phyloP scores from a whole-genome alignment of 2,888 invertebrate species.

The Cynaeus angustus region DNA sequence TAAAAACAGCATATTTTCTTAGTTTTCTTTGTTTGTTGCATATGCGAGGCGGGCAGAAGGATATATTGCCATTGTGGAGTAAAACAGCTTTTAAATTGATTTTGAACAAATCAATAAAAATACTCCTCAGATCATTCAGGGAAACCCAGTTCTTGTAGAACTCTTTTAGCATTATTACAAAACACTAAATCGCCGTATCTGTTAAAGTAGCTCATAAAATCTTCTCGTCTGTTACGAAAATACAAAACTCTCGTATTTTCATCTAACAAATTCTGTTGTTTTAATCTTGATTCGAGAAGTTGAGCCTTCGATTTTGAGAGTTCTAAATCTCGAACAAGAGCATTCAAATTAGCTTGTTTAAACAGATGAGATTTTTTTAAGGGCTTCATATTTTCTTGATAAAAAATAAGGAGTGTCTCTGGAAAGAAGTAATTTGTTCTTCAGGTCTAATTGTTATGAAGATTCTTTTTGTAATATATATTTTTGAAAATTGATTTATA shows the following conservation, averaged over 20 bases:
- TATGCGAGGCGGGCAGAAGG: slow-evolving; percentile 39
- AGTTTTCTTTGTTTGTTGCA: slow-evolving; percentile 28
- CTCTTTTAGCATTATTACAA: slow-evolving; percentile 9
- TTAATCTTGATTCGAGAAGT: slow-evolving; percentile 49
- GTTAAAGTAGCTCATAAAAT: slow-evolving; percentile 9
- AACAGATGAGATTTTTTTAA: neutral
- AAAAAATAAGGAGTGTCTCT: too few species aligned
- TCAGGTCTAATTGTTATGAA: too few species aligned
- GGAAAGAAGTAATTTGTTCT: too few species aligned
- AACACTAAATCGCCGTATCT: slow-evolving; percentile 12
- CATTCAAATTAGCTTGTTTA: slow-evolving; percentile 50
- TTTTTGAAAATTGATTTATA: too few species aligned
- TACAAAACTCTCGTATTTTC: neutral
- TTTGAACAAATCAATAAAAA: slow-evolving; percentile 42
- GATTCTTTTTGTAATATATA: too few species aligned
- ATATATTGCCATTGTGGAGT: slow-evolving; percentile 37
- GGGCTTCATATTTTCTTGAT: too few species aligned
- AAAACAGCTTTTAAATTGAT: slow-evolving; percentile 44
- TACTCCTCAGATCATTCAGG: slow-evolving; percentile 28
- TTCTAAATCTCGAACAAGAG: slow-evolving; percentile 53
- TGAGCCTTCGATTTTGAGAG: slow-evolving; percentile 52
- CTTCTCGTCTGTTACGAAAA: slow-evolving; percentile 17
- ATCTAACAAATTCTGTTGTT: slow-evolving; percentile 49
- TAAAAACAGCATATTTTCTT: slow-evolving; percentile 50
- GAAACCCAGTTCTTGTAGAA: slow-evolving; percentile 22